Base-by-base conservation (phyloP, 1,140 invertebrate species). In the Ylistrum balloti region DNA sequence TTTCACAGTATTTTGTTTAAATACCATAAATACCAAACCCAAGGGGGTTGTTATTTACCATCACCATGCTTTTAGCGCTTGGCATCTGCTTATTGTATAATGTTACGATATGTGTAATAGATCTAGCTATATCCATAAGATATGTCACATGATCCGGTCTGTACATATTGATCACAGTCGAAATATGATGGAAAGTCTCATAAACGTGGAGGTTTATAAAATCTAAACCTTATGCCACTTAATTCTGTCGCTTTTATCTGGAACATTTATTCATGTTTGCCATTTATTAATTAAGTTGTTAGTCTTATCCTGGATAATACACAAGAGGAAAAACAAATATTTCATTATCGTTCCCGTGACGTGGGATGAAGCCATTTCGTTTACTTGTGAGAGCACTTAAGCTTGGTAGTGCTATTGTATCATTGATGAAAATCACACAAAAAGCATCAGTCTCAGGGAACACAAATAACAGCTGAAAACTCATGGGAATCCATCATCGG, bases 361-460 rank as follows among this genome's bases (percentile, higher is more conserved):
- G 28, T 74, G 56, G 56, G 13, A n/a, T 74, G 56, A 28, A 28
- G 56, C 56, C 56, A 74, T 74, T 74, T 74, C 22, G 56, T 74
- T 74, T 74, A 74, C 56, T 74, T 74, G 56, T n/a, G 56, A 74
- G 56, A 74, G 56, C 56, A 74, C 56, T 74, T 74, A 28, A 74
- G 56, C 17, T n/a, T 74, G n/a, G 56, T 74, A 28, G 22, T 28
- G 56, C 22, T 28, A 74, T 74, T 74, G 56, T 74, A 74, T 74
- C 56, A 74, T 74, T 74, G 56, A 74, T 74, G 56, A 28, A 74
- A 74, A 74, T 74, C 56, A 74, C 56, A 74, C 56, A 74, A 74
- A 74, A 74, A 28, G 35, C 56, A 74, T 74, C 56, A 74, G 56
- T 74, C 56, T 28, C 9, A n/a, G 56, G 22, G 11, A 74, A 74